Percentiles rank a stretch among this genome's conserved stretches.
Conservation (phyloP, 1,140 invertebrate species). For the Pseudomyrmex dendroicus region DNA sequence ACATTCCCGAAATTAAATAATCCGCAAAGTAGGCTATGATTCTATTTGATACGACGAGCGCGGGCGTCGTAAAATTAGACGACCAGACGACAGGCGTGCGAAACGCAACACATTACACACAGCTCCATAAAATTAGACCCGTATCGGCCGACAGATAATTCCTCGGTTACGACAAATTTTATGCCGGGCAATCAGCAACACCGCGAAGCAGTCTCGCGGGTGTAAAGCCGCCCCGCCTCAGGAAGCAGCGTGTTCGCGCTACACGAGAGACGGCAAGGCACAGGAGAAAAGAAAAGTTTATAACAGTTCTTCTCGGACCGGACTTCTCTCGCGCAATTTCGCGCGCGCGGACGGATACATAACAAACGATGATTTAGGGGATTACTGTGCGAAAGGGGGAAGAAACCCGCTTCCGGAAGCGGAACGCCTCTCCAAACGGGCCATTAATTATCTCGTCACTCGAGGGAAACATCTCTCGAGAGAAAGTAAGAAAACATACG, state of each 20-base stretch:
- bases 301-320: constrained; percentile 38
- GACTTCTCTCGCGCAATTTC: not conserved
- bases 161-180: constrained; percentile 60
- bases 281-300: constrained; percentile 44
- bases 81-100: not conserved
- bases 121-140: constrained; percentile 38
- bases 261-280: not conserved
- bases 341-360: not conserved
- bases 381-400: not conserved
- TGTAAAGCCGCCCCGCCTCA: constrained; percentile 1
- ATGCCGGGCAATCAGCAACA: constrained; percentile 11
- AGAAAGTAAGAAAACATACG: not conserved
- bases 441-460: not conserved
- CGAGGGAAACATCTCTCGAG: not conserved
- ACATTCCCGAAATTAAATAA: not conserved
- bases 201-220: constrained; percentile 30
- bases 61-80: constrained; percentile 62
- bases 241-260: not conserved
- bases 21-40: constrained; percentile 39
- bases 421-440: not conserved
- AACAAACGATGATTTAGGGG: constrained; percentile 42
- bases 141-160: constrained; percentile 48
- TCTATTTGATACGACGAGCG: constrained; percentile 45
- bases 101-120: constrained; percentile 15
- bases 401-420: not conserved